Percentiles rank a stretch among this genome's conserved stretches.
phyloP scores from a whole-genome alignment of 2,888 invertebrate species.

The Arenicola marina region DNA sequence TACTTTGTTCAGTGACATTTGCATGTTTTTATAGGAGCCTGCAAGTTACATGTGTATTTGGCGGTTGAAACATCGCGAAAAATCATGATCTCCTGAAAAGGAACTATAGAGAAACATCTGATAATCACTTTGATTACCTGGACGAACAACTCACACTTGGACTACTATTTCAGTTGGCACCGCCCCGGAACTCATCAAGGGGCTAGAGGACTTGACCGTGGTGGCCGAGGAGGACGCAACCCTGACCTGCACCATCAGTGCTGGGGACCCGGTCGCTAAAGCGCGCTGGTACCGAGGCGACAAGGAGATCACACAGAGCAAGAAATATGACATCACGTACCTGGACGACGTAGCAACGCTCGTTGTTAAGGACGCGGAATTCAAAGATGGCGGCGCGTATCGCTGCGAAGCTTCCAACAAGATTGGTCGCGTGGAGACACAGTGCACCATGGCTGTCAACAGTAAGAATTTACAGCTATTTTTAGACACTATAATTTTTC shows the following conservation, averaged over 20 bases:
- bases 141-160: no score
- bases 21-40: no score
- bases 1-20: no score
- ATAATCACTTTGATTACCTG: no score
- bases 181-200: constrained; percentile 42
- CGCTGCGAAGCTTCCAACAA: constrained; percentile 52
- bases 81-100: no score
- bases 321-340: constrained; percentile 53
- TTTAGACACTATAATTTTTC: background rate
- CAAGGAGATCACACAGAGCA: constrained; percentile 49
- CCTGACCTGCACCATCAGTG: constrained; percentile 39
- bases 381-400: constrained; percentile 52
- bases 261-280: constrained; percentile 54
- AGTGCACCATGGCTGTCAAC: constrained; percentile 49
- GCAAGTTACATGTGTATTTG: no score
- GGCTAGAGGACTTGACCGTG: constrained; percentile 20
- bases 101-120: no score
- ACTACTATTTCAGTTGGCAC: constrained; percentile 53
- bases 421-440: constrained; percentile 52
- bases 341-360: constrained; percentile 60
- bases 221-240: constrained; percentile 15
- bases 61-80: no score
- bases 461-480: constrained; percentile 40
- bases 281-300: constrained; percentile 52
- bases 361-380: constrained; percentile 67